Conservation (phyloP, 2,888 invertebrate genomes). For the Dasypogon diadema region DNA sequence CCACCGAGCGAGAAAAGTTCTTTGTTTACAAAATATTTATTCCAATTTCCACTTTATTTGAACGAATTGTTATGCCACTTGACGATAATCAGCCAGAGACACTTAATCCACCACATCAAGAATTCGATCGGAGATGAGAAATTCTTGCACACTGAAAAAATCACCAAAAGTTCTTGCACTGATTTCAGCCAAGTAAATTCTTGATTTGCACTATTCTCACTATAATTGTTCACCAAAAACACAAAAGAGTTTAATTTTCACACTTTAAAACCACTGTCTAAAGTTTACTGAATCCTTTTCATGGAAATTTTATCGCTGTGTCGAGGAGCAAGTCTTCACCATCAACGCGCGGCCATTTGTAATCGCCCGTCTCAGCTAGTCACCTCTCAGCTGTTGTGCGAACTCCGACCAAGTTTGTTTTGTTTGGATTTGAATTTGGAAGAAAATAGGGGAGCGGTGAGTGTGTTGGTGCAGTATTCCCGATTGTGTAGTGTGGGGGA, state of each 20-base stretch:
- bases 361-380: constrained; percentile 20
- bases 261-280: background rate
- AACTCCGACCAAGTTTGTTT: constrained; percentile 62
- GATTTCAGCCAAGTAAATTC: too few species aligned
- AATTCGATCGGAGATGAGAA: too few species aligned
- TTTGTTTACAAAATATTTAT: constrained; percentile 30
- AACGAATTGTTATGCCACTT: constrained; percentile 3
- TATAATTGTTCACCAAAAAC: background rate
- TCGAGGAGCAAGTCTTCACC: background rate
- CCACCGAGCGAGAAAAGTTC: constrained; percentile 7
- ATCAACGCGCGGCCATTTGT: constrained; percentile 33
- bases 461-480: too few species aligned
- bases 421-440: too few species aligned
- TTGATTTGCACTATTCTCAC: too few species aligned
- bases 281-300: background rate
- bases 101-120: too few species aligned
- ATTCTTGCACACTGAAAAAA: too few species aligned
- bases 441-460: too few species aligned
- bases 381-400: constrained; percentile 40
- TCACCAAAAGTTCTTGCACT: too few species aligned
- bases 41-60: constrained; percentile 21
- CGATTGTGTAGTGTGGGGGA: too few species aligned
- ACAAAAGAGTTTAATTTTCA: background rate
- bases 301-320: constrained; percentile 3
- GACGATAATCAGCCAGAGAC: background rate